Conservation (phyloP, 2,888 invertebrate genomes). For the Pharmacophagus antenor region DNA sequence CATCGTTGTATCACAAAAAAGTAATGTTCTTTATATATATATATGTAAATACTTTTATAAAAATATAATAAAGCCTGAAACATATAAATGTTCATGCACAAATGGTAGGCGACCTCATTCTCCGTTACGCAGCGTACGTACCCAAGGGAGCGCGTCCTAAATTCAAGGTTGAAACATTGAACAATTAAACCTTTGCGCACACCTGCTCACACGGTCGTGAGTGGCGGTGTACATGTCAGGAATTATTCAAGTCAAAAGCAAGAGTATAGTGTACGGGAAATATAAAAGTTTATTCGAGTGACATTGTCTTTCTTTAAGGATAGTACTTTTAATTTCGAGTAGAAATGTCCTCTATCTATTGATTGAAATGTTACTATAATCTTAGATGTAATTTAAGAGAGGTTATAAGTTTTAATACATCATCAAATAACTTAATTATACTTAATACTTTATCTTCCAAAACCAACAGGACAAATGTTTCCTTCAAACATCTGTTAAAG, state of each 20-base stretch:
- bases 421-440: too few species aligned
- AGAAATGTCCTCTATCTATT: too few species aligned
- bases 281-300: background rate
- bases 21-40: too few species aligned
- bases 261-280: too few species aligned
- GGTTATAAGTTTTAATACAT: background rate
- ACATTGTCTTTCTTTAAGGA: background rate
- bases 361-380: background rate
- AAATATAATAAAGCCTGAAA: background rate
- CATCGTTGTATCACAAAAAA: too few species aligned
- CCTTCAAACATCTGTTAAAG: too few species aligned
- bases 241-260: background rate
- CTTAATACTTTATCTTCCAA: too few species aligned
- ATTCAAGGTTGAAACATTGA: slow-evolving; percentile 33
- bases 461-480: too few species aligned
- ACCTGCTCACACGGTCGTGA: slow-evolving; percentile 40
- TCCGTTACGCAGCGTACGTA: slow-evolving; percentile 3
- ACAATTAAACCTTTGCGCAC: slow-evolving; percentile 38
- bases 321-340: background rate
- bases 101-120: background rate
- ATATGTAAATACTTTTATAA: background rate
- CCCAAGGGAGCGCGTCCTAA: slow-evolving; percentile 19
- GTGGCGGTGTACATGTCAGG: background rate
- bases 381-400: background rate
- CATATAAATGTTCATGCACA: background rate